A percentile compares a stretch with the other conserved stretches of the same genome.
Evolutionary conservation across 2,113 vertebrate species (phyloP).

Genomic region (Athene noctua): DNA sequence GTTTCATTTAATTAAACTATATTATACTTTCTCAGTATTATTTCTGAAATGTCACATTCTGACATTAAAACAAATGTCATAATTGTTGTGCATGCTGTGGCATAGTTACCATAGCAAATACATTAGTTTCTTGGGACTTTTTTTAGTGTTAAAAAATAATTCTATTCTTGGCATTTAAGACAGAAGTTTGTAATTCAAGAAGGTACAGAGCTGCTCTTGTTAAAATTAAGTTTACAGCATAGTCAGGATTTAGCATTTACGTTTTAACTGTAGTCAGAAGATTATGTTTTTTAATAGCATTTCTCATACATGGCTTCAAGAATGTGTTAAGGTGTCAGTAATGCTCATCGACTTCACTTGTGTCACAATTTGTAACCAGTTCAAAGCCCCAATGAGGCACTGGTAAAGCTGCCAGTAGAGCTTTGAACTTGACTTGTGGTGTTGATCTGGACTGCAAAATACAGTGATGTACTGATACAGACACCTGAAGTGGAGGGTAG

Average conservation of each 20-base stretch:
- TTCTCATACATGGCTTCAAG: neutral
- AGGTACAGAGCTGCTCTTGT: neutral
- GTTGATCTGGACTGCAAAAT: neutral
- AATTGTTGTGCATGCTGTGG: neutral
- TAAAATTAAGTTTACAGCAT: neutral
- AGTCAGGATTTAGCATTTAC: neutral
- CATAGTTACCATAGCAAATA: neutral
- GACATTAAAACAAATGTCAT: constrained; percentile 7
- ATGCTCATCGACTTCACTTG: neutral
- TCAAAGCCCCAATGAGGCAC: neutral
- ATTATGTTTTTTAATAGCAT: neutral
- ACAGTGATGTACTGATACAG: too few relatives aligned
- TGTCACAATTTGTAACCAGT: neutral
- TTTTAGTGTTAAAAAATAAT: neutral
- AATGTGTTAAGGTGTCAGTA: neutral
- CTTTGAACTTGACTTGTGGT: neutral
- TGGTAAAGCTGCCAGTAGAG: neutral
- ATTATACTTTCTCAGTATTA: neutral
- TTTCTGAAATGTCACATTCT: constrained; percentile 25
- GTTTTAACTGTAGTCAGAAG: neutral
- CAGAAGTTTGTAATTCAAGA: neutral
- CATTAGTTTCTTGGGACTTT: neutral
- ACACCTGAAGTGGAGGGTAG: too few relatives aligned
- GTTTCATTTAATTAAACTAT: neutral
- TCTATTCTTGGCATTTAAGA: neutral